phyloP scores from a whole-genome alignment of 2,113 vertebrate genomes.

The Oryctolagus cuniculus region mOryCun1.1 NC_091434.1:36853001-36853500 shows the following conservation, averaged over 20 bases:
- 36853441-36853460: no score
- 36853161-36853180: slow-evolving; percentile 98
- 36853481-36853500: neutral
- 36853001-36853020: neutral
- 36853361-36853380: slow-evolving; percentile 58
- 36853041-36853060: neutral
- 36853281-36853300: neutral
- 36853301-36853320: slow-evolving; percentile 23
- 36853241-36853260: slow-evolving; percentile 86
- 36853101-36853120: slow-evolving; percentile 96
- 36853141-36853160: slow-evolving; percentile 96
- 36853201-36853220: slow-evolving; percentile 95
- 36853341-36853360: slow-evolving; percentile 5
- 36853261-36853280: slow-evolving; percentile 72
- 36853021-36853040: neutral
- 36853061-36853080: slow-evolving; percentile 96
- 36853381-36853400: neutral
- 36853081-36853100: slow-evolving; percentile 94
- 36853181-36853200: slow-evolving; percentile 93
- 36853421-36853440: neutral
- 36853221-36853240: slow-evolving; percentile 93
- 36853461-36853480: neutral
- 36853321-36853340: slow-evolving; percentile 45
- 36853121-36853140: slow-evolving; percentile 98
- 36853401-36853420: neutral